These are phyloP conservation scores for Adrianichthys oophorus DNA, from an alignment of 2,797 vertebrate species.

Conservation along the genomic window DNA sequence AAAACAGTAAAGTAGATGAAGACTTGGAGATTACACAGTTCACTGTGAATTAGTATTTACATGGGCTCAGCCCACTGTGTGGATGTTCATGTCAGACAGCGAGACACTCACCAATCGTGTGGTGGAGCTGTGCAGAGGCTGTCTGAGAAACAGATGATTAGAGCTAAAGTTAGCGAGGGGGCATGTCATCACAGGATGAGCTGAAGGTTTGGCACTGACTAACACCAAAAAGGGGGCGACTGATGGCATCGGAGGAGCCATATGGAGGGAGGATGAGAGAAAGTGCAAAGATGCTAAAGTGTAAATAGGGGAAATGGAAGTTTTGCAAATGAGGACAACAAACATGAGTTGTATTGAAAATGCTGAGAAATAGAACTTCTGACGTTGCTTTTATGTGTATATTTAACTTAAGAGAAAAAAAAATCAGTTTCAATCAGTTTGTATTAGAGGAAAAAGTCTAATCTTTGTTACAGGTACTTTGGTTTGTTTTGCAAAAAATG, in stretches of 20 bases:
- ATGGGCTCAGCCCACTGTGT: conserved; percentile 11
- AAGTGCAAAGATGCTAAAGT: conserved; percentile 15
- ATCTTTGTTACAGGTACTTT: too few species aligned
- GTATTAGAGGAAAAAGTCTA: too few species aligned
- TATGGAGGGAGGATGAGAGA: conserved; percentile 45
- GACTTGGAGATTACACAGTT: not conserved
- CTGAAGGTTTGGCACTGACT: conserved; percentile 42
- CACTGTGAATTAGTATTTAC: conserved; percentile 4
- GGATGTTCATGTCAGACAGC: conserved; percentile 27
- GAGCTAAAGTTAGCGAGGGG: conserved; percentile 61
- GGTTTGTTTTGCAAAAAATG: too few species aligned
- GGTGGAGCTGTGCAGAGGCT: conserved; percentile 60
- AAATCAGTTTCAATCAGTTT: not conserved
- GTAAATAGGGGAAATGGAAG: conserved; percentile 14
- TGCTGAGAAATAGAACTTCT: not conserved
- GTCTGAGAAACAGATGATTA: conserved; percentile 68
- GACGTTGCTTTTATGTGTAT: not conserved
- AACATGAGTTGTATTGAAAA: not conserved
- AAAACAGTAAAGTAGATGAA: not conserved
- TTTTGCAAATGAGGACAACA: conserved; percentile 13
- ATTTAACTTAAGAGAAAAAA: not conserved
- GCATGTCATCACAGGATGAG: conserved; percentile 37
- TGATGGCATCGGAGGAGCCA: conserved; percentile 47
- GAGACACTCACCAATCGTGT: conserved; percentile 52
- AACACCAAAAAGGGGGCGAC: conserved; percentile 42